These are phyloP conservation scores for Decapterus maruadsi DNA, from an alignment of 2,797 vertebrate species.

Conservation along the genomic window DNA sequence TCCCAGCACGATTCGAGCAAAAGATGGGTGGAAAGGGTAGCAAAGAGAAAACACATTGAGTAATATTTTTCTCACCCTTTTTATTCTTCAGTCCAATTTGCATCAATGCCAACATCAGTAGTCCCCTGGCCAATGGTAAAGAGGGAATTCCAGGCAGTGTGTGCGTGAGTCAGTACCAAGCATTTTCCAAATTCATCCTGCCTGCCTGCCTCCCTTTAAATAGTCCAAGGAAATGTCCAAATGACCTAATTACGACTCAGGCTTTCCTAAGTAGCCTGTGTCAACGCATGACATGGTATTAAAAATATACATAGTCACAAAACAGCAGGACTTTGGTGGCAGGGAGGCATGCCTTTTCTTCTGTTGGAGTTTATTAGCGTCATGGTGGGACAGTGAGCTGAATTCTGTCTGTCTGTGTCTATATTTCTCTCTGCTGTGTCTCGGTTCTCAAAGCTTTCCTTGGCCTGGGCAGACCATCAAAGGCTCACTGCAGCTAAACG, in stretches of 20 bases:
- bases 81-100: conserved; percentile 72
- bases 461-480: conserved; percentile 58
- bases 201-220: conserved; percentile 80
- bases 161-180: conserved; percentile 82
- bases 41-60: conserved; percentile 55
- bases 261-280: conserved; percentile 81
- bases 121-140: conserved; percentile 77
- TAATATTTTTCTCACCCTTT: conserved; percentile 73
- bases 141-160: conserved; percentile 85
- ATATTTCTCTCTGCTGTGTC: conserved; percentile 65
- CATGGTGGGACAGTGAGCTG: conserved; percentile 51
- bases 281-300: conserved; percentile 78
- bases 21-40: conserved; percentile 59
- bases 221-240: conserved; percentile 85
- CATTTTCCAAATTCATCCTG: conserved; percentile 84
- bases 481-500: conserved; percentile 56
- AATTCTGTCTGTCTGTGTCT: conserved; percentile 61
- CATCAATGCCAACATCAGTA: conserved; percentile 78
- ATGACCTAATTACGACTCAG: conserved; percentile 86
- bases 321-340: conserved; percentile 62
- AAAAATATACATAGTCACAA: conserved; percentile 75
- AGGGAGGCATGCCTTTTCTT: conserved; percentile 63
- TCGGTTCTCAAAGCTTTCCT: conserved; percentile 46
- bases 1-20: conserved; percentile 35
- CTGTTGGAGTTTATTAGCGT: conserved; percentile 64